Percentiles rank a stretch among this genome's conserved stretches.
These are phyloP conservation scores for Labeo rohita DNA, from an alignment of 2,113 vertebrate species.

Conservation along the genomic window DNA sequence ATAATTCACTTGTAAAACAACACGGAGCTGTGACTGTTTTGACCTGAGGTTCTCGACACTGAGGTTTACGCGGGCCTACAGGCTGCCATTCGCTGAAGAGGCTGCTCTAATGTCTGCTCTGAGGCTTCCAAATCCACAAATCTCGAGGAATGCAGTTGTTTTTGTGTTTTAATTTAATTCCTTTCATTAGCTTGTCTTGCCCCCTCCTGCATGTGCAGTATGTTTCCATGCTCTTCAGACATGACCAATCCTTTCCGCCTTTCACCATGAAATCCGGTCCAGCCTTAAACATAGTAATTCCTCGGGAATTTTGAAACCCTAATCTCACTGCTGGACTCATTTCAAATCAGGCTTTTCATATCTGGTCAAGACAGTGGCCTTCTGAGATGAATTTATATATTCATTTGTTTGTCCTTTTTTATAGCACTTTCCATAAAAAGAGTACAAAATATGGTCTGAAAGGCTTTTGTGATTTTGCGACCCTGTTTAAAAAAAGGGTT, in stretches of 20 bases:
- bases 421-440: too few species aligned
- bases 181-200: conserved; percentile 54
- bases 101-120: conserved; percentile 49
- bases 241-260: conserved; percentile 71
- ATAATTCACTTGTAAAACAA: conserved; percentile 66
- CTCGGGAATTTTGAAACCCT: conserved; percentile 57
- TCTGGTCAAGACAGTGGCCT: conserved; percentile 1
- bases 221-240: conserved; percentile 68
- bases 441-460: too few species aligned
- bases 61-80: background rate
- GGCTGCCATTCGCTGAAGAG: background rate
- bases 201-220: conserved; percentile 31
- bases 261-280: conserved; percentile 61
- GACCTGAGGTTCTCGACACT: conserved; percentile 48
- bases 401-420: background rate
- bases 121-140: conserved; percentile 49
- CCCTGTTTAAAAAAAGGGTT: too few species aligned
- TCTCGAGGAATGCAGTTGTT: conserved; percentile 47
- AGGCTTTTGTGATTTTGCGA: too few species aligned
- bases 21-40: conserved; percentile 42
- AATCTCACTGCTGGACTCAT: conserved; percentile 60
- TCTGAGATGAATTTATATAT: background rate
- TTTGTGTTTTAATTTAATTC: conserved; percentile 49
- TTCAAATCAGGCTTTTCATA: conserved; percentile 46
- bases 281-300: conserved; percentile 66